These are phyloP conservation scores for Eugnorisma glareosa DNA, from an alignment of 2,888 invertebrate species.

Conservation along the genomic window DNA sequence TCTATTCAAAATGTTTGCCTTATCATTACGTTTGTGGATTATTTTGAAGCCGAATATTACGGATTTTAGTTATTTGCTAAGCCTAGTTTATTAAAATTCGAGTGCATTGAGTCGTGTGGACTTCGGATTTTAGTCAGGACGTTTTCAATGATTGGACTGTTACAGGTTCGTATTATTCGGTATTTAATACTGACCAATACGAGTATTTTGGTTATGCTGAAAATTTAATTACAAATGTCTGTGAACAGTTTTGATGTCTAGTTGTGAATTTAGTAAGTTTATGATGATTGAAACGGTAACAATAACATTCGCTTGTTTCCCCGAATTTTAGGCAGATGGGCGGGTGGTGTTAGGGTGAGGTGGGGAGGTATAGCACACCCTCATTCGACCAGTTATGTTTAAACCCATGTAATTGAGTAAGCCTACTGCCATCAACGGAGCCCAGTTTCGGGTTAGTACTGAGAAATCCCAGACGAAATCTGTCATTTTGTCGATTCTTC, in stretches of 20 bases:
- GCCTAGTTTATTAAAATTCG: not conserved
- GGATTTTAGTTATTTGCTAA: not conserved
- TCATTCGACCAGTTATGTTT: too few species aligned
- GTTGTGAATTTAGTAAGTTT: not conserved
- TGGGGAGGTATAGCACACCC: too few species aligned
- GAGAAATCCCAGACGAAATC: too few species aligned
- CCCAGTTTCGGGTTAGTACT: too few species aligned
- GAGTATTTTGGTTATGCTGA: not conserved
- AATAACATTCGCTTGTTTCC: too few species aligned
- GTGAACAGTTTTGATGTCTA: not conserved
- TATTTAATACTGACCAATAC: not conserved
- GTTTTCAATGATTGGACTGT: not conserved
- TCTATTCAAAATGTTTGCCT: constrained; percentile 3
- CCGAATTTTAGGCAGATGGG: too few species aligned
- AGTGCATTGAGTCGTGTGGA: not conserved
- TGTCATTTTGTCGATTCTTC: too few species aligned
- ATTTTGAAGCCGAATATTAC: constrained; percentile 6
- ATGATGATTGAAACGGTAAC: not conserved
- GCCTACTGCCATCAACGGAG: too few species aligned
- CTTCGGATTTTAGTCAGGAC: not conserved
- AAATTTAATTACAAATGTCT: not conserved
- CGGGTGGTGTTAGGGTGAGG: too few species aligned
- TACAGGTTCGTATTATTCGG: too few species aligned
- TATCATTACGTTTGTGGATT: not conserved
- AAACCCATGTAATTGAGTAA: too few species aligned